Conservation (phyloP, 2,113 vertebrate genomes). For the Garra rufa region DNA sequence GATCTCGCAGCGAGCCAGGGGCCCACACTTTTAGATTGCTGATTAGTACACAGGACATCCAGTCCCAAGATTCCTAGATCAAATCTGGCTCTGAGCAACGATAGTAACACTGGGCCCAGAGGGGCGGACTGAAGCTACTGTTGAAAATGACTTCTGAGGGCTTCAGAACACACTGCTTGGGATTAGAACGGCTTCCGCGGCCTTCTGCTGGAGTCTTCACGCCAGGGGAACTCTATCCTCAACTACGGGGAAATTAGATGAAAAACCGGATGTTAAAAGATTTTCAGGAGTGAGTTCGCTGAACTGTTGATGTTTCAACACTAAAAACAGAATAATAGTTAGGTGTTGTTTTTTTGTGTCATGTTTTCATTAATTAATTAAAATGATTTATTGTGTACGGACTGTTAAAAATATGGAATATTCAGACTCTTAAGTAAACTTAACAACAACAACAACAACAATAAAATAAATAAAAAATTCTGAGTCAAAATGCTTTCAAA, state of each 20-base stretch:
- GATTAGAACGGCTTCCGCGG: not conserved
- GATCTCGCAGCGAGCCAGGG: not conserved
- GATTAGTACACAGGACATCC: constrained; percentile 34
- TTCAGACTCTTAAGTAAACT: too few relatives aligned
- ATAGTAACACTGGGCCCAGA: not conserved
- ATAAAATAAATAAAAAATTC: too few relatives aligned
- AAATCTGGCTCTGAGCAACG: constrained; percentile 27
- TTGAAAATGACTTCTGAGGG: constrained; percentile 24
- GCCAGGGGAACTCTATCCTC: not conserved
- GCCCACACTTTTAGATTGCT: constrained; percentile 36
- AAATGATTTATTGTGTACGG: not conserved
- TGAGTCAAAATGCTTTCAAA: too few relatives aligned
- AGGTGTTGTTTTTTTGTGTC: not conserved
- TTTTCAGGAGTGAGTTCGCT: not conserved
- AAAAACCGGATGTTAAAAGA: not conserved
- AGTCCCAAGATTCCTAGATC: constrained; percentile 20
- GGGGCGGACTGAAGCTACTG: constrained; percentile 8
- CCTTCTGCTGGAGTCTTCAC: not conserved
- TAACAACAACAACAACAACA: too few relatives aligned
- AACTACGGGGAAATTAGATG: not conserved
- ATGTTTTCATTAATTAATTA: not conserved
- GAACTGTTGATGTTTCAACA: not conserved
- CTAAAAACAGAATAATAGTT: not conserved
- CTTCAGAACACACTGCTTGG: not conserved
- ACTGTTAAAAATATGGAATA: too few relatives aligned